A percentile compares a stretch with the other conserved stretches of the same genome.
These are phyloP conservation scores for Lipotes vexillifer DNA, from an alignment of 2,113 vertebrate species.

Conservation along the genomic window DNA sequence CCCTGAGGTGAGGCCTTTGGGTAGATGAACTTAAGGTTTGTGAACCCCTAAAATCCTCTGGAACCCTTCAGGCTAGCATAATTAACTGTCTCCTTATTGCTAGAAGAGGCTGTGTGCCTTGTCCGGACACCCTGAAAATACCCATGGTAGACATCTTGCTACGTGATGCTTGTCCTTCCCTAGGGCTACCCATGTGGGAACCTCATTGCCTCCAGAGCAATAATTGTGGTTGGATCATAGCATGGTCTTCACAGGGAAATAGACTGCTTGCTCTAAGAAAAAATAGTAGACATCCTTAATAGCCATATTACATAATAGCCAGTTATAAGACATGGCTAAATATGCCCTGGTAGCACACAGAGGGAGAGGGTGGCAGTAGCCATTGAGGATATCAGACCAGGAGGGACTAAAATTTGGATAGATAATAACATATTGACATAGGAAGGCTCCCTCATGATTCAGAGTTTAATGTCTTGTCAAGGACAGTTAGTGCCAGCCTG, in stretches of 20 bases:
- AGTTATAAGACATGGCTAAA: not conserved
- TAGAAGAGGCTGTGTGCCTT: not conserved
- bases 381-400: not conserved
- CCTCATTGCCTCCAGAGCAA: not conserved
- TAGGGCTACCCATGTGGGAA: not conserved
- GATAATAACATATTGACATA: not conserved
- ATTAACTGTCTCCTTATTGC: not conserved
- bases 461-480: not conserved
- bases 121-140: not conserved
- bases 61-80: not conserved
- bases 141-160: not conserved
- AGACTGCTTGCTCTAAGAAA: not conserved
- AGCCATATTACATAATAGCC: no score
- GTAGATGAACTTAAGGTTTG: not conserved
- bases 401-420: not conserved
- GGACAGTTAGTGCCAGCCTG: not conserved
- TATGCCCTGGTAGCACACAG: not conserved
- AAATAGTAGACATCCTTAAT: not conserved
- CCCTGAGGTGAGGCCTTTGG: not conserved
- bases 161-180: not conserved
- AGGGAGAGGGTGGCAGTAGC: not conserved
- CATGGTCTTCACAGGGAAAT: not conserved
- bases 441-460: not conserved
- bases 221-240: not conserved
- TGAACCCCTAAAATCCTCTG: not conserved